Percentiles rank a stretch among this genome's conserved stretches.
These are phyloP conservation scores for Anarhynchus alexandrinus DNA, from an alignment of 2,113 vertebrate species.

Conservation along the genomic window DNA sequence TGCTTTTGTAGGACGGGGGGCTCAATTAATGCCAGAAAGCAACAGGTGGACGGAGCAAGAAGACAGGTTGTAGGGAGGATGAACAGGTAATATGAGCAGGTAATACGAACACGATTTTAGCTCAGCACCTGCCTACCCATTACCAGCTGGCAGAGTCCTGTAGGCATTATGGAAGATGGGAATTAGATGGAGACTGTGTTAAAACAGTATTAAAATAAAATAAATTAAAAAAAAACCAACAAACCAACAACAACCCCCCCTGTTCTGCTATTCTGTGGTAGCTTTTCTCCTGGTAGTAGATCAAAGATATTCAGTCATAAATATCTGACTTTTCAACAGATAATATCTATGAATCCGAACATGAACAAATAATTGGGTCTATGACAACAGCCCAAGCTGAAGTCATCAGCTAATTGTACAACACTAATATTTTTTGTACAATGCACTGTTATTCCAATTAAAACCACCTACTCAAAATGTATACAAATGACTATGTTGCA, in stretches of 20 bases:
- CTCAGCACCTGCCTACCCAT: conserved; percentile 45
- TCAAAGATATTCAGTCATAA: background rate
- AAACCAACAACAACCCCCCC: background rate
- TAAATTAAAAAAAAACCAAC: background rate
- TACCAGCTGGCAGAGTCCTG: background rate
- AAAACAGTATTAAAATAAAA: background rate
- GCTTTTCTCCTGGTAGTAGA: background rate
- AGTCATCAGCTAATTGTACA: background rate
- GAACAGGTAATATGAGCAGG: conserved; percentile 48
- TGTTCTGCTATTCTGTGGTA: background rate
- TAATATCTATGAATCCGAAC: background rate
- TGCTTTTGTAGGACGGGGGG: background rate
- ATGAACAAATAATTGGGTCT: background rate
- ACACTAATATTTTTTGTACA: background rate
- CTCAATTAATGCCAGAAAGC: conserved; percentile 21
- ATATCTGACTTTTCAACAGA: background rate
- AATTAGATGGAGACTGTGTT: background rate
- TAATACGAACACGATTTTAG: conserved; percentile 1
- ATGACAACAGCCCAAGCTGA: background rate
- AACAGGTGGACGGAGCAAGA: conserved; percentile 44
- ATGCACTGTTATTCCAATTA: background rate
- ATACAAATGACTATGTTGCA: background rate
- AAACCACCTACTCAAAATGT: background rate
- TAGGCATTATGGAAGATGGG: background rate
- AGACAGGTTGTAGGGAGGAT: conserved; percentile 32